These are phyloP conservation scores for Cisticola juncidis DNA, from an alignment of 2,113 vertebrate genomes.

Conservation along the genomic window DNA sequence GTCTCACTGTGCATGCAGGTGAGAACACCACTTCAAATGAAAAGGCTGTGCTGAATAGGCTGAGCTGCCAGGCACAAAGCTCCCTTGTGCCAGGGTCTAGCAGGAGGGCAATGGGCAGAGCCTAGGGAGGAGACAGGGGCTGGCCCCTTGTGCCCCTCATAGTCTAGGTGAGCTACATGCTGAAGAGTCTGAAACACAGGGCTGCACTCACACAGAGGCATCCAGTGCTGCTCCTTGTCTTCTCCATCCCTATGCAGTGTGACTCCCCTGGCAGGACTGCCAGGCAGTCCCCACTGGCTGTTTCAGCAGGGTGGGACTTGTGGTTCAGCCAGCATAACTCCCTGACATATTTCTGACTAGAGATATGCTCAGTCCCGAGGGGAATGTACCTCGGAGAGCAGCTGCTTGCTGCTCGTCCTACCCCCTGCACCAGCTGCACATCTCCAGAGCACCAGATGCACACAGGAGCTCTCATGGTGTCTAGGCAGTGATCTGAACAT, in stretches of 20 bases:
- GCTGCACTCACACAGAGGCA: background rate
- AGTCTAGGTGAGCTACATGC: rapidly evolving
- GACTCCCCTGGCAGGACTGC: background rate
- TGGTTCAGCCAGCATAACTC: slow-evolving; percentile 18
- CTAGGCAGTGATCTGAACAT: background rate
- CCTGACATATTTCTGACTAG: slow-evolving; percentile 49
- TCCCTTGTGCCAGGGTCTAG: background rate
- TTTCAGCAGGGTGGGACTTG: slow-evolving; percentile 6
- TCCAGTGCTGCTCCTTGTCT: background rate
- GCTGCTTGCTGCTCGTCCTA: background rate
- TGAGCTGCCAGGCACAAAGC: rapidly evolving
- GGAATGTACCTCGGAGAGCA: slow-evolving; percentile 43
- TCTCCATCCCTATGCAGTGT: background rate
- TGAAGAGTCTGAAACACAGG: background rate
- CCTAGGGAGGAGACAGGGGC: rapidly evolving
- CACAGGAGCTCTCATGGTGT: background rate
- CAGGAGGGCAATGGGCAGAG: background rate
- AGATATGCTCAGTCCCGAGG: background rate
- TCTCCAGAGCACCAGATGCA: slow-evolving; percentile 26
- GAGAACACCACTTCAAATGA: background rate
- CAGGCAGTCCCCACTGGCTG: background rate
- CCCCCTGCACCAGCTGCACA: slow-evolving; percentile 44
- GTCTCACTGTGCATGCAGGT: background rate
- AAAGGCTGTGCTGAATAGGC: background rate
- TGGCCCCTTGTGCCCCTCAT: rapidly evolving